Evolutionary conservation across 2,888 invertebrate genomes (phyloP), one percentile per base, ranked within the genome.

Genomic region (Eudiplozoon nipponicum): DNA sequence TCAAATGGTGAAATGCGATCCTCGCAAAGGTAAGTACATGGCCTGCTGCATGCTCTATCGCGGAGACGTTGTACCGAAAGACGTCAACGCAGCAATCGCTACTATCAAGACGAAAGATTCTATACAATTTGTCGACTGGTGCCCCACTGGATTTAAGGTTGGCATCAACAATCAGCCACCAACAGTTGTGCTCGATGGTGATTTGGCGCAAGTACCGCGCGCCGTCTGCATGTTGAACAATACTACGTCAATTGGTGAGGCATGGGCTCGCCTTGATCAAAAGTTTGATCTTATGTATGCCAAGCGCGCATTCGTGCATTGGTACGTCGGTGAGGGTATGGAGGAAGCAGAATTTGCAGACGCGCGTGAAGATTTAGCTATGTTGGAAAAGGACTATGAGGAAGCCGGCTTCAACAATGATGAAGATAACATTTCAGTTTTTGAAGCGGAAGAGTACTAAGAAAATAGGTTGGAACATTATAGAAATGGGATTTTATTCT

Each of bases 71-170:
- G 44, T 48, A 11, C 50, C 50, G 34, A 49, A 50, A 45, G 50
- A 50, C 41, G 50, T 50, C 45, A 50, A 53, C 45, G 51, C 54
- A 13, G 51, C 54, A 44, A 52, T 54, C 31, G 51, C 52, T 21
- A 73, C 75, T 55, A 80, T 81, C 66, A 81, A 81, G 65, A 78
- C 78, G 51, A 80, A 78, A 66, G 69, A 67, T 46, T 60, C 65
- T 7, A 70, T 74, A 45, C 66, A 65, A 50, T 77, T 77, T 53
- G 74, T 75, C 1, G 67, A 71, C 46, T 74, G 74, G 74, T 69
- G 70, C 49, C 73, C 73, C 2, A 71, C 72, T 1, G 72, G 73
- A 45, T 74, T 74, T 53, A 73, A 74, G 63, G 48, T 51, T 22
- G 51, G 51, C 38, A 51, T 51, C 38, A 51, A 51, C 43, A 50